phyloP scores from a whole-genome alignment of 1,140 invertebrate genomes.

The Sinella curviseta region DNA sequence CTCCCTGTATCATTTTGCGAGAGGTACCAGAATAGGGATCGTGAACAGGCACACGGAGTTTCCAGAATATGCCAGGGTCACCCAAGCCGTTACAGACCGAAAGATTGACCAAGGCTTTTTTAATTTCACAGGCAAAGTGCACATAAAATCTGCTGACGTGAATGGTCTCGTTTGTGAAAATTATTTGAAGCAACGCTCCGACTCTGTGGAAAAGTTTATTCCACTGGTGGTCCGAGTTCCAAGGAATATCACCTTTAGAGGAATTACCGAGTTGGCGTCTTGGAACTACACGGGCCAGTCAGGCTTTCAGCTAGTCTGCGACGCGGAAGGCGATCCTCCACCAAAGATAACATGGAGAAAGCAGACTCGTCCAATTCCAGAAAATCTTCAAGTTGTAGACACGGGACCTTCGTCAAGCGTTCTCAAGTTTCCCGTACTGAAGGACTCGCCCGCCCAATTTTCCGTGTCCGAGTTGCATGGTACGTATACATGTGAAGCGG shows the following conservation, averaged over 20 bases:
- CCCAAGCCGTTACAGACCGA: too few species aligned
- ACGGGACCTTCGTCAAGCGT: too few species aligned
- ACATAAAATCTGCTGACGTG: background rate
- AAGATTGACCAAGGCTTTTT: background rate
- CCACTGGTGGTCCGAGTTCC: background rate
- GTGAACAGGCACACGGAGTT: too few species aligned
- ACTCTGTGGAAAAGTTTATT: background rate
- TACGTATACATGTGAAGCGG: background rate
- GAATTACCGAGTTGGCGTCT: too few species aligned
- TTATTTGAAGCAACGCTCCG: background rate
- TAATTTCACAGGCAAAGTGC: background rate
- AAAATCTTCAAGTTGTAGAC: too few species aligned
- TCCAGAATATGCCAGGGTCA: too few species aligned
- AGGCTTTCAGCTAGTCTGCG: background rate
- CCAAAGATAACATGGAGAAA: background rate
- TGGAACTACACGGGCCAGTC: background rate
- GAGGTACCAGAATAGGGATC: background rate
- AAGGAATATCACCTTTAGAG: background rate
- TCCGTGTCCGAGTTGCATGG: background rate
- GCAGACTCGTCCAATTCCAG: background rate
- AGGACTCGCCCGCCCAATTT: too few species aligned
- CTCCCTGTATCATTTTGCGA: constrained; percentile 18
- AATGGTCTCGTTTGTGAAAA: background rate
- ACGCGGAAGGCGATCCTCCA: background rate
- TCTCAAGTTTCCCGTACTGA: too few species aligned